These are phyloP conservation scores for Bhutanitis thaidina DNA, from an alignment of 2,888 invertebrate genomes.

Conservation along the genomic window DNA sequence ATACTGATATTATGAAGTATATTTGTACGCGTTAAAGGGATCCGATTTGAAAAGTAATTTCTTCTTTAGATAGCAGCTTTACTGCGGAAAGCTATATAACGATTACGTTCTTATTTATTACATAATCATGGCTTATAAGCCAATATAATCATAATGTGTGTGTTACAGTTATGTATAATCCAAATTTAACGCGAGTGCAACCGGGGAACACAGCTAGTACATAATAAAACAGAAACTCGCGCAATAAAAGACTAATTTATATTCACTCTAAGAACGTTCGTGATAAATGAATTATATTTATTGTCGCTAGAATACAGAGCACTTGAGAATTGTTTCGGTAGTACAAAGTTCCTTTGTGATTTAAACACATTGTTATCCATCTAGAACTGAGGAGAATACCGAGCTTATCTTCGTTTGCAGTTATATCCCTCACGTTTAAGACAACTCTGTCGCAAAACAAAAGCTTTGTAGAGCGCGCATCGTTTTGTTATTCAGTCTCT, in stretches of 20 bases:
- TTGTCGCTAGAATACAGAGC: not conserved
- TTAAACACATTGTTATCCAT: slow-evolving; percentile 16
- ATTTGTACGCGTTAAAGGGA: no score
- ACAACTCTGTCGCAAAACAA: slow-evolving; percentile 21
- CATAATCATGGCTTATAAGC: no score
- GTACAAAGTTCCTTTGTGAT: slow-evolving; percentile 20
- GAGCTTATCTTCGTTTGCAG: slow-evolving; percentile 19
- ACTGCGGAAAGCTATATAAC: no score
- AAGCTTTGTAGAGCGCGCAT: slow-evolving; percentile 13
- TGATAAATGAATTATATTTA: slow-evolving; percentile 5
- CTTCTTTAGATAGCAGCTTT: no score
- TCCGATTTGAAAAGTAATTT: no score
- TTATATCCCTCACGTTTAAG: slow-evolving; percentile 17
- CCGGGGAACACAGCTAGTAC: no score
- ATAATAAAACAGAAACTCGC: no score
- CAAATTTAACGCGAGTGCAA: no score
- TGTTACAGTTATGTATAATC: no score
- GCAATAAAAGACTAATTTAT: not conserved
- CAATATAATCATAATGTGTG: no score
- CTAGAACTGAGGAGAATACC: slow-evolving; percentile 7
- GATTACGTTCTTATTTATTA: no score
- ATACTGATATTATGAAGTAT: no score
- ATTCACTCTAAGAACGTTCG: not conserved
- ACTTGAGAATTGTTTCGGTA: slow-evolving; percentile 14
- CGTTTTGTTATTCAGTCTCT: slow-evolving; percentile 15